phyloP scores from a whole-genome alignment of 2,888 invertebrate species.

The Mesoligia furuncula region DNA sequence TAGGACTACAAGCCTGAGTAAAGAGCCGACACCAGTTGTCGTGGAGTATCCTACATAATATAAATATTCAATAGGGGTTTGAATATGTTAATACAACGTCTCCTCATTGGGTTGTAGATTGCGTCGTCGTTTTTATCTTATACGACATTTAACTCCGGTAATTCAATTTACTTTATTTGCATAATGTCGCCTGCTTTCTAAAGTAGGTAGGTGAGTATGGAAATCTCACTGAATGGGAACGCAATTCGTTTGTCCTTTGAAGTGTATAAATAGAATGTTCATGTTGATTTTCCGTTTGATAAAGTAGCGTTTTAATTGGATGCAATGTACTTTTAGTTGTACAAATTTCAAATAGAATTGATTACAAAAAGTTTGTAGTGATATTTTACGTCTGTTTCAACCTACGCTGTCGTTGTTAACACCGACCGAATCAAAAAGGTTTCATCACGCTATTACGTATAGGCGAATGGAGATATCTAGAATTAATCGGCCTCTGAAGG shows the following conservation, averaged over 20 bases:
- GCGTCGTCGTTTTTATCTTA: constrained; percentile 90
- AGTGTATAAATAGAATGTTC: constrained; percentile 66
- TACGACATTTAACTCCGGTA: constrained; percentile 90
- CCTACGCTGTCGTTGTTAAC: constrained; percentile 82
- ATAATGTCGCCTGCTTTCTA: constrained; percentile 86
- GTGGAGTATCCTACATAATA: constrained; percentile 76
- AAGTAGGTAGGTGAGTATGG: constrained; percentile 90
- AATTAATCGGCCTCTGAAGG: constrained; percentile 89
- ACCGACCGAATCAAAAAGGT: constrained; percentile 84
- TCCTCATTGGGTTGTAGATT: constrained; percentile 90
- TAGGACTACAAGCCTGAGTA: constrained; percentile 86
- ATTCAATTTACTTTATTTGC: constrained; percentile 90
- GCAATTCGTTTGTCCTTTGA: constrained; percentile 69
- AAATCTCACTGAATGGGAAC: constrained; percentile 76
- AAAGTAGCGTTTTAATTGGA: constrained; percentile 56
- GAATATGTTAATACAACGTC: constrained; percentile 89
- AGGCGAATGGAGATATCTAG: constrained; percentile 90
- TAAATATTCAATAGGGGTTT: constrained; percentile 90
- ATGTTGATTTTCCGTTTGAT: constrained; percentile 62
- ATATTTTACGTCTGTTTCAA: constrained; percentile 71
- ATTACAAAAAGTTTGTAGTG: constrained; percentile 62
- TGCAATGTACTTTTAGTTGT: constrained; percentile 38
- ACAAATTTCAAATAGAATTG: constrained; percentile 46
- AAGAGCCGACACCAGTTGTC: constrained; percentile 71
- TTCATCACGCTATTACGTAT: constrained; percentile 88